Base-by-base conservation (phyloP, 1,140 invertebrate species). In the Anastrepha ludens region DNA sequence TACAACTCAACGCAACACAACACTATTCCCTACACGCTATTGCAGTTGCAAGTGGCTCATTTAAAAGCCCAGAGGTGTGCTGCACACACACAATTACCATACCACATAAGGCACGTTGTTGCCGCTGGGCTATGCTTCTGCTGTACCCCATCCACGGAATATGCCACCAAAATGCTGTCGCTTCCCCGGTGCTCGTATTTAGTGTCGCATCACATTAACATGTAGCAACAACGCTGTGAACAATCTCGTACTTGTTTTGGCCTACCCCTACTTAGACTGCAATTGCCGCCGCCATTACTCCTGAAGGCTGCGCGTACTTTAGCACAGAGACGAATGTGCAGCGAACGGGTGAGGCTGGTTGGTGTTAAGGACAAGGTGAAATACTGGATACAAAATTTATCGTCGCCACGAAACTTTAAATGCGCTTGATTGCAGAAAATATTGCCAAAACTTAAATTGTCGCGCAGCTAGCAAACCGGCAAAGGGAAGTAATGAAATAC, bases 221-320 rank as follows among this genome's bases (percentile, higher is more conserved):
- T 70, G 65, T 74, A 41, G 67, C 67, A 74, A 74, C 67, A 74
- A 74, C 39, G 67, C 67, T 74, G 67, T 74, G 67, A 74, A 74
- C 67, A 74, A 47, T 5, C 44, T 2, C 39, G 44, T 74, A 74
- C 41, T 44, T 74, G 67, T 74, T 47, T 17, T 39, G 17, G 67
- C 64, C 44, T 74, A 47, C 9, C 39, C 67, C 41, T 13, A 39
- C 67, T 74, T 74, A 62, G 13, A n/a, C 60, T 62, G 17, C 60
- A 17, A 4, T 62, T 62, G 8, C 13, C 4, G 15, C 13, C 13
- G 55, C 55, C 13, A 58, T 58, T 58, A 13, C 13, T 58, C 7
- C 13, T 58, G 55, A 8, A 29, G 55, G 13, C 55, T 13, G 55
- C 55, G 1, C 29, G 29, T 2, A 58, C 55, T 8, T 58, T 58